Percentiles rank a stretch among this genome's conserved stretches.
phyloP scores from a whole-genome alignment of 1,140 invertebrate genomes.

The Cydia splendana region DNA sequence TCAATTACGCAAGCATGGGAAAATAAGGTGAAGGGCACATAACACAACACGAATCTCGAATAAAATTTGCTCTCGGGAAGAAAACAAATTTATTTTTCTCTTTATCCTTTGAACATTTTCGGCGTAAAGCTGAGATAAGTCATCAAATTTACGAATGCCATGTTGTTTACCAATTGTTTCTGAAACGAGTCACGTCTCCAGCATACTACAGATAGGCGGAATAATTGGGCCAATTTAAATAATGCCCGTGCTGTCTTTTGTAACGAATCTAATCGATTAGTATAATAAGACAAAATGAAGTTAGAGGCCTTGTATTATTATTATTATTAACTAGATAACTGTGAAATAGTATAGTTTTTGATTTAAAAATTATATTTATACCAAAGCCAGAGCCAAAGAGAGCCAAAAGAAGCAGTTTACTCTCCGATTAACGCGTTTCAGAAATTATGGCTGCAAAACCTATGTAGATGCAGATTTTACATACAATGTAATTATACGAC shows the following conservation, averaged over 20 bases:
- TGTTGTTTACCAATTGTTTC: constrained; percentile 65
- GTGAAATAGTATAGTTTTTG: too few relatives aligned
- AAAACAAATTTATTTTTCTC: constrained; percentile 47
- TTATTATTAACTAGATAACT: too few relatives aligned
- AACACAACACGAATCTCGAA: constrained; percentile 32
- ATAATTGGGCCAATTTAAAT: constrained; percentile 59
- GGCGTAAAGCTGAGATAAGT: constrained; percentile 56
- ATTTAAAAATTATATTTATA: too few relatives aligned
- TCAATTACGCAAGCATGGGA: constrained; percentile 21
- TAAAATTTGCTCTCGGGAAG: constrained; percentile 46
- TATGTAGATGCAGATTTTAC: too few relatives aligned
- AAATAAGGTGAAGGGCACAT: constrained; percentile 23
- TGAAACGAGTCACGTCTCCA: constrained; percentile 56
- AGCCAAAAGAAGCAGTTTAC: too few relatives aligned
- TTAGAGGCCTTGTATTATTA: too few relatives aligned
- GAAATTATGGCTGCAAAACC: too few relatives aligned
- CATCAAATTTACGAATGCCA: constrained; percentile 60
- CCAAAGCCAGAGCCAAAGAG: too few relatives aligned
- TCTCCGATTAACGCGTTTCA: too few relatives aligned
- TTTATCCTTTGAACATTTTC: constrained; percentile 50
- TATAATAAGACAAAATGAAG: not conserved
- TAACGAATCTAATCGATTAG: not conserved
- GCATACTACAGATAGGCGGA: constrained; percentile 47
- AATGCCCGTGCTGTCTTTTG: constrained; percentile 40
- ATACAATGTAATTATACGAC: too few relatives aligned